Evolutionary conservation across 2,113 vertebrate species (phyloP), one percentile per base, ranked within the genome.

Genomic region (Gnathonemus longibarbis): DNA sequence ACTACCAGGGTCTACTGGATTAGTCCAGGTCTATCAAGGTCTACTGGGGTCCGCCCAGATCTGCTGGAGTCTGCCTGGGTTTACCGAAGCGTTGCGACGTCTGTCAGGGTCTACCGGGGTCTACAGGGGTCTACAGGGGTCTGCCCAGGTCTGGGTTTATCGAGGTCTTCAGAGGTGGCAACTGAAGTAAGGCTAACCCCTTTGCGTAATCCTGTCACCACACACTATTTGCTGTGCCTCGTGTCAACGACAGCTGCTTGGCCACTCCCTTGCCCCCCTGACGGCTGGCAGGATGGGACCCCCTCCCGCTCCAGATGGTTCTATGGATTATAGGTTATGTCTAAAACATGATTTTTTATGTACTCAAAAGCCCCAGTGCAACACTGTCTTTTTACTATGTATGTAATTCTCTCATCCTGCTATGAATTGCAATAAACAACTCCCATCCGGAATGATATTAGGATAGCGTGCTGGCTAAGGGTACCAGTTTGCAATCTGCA

Each of bases 291-390:
- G n/a, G 10, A 70, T 70, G 62, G 62, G 62, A 70, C n/a, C 74
- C 74, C 27, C 74, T 35, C 74, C 74, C 15, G 0, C 74, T 80
- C 74, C 74, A 80, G 74, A 80, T 80, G 74, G 74, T 80, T 80
- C 74, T 80, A 39, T 80, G 31, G 74, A 80, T 80, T 80, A 77
- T 77, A 35, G 70, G 70, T 77, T 77, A 80, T 80, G 74, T 80
- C 15, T 35, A 80, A 80, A 80, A 42, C 74, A 80, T 42, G 31
- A 80, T 19, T 80, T 77, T 80, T 80, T 42, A 42, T 80, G 74
- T 80, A 80, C 74, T 19, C 74, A 80, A 39, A 42, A 31, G 74
- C 6, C 5, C 35, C 74, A 17, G 35, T 80, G 74, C 35, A 39
- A 42, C 74, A 80, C 35, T 39, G 15, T 80, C 74, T 80, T 80